Conservation (phyloP, 2,797 vertebrate species). For the Pipistrellus nathusii region DNA sequence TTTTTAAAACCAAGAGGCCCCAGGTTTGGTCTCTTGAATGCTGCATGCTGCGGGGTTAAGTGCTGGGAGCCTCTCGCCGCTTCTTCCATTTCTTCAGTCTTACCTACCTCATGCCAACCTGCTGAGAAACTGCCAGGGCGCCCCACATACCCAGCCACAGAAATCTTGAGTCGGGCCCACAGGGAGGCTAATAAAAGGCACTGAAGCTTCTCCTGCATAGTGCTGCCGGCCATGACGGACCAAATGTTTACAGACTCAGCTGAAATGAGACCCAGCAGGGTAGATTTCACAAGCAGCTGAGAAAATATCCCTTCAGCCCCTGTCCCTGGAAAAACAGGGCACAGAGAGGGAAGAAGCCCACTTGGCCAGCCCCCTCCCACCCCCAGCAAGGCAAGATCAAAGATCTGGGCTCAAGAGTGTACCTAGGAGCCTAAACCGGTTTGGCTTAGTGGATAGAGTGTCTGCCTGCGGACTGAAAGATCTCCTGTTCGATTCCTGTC, state of each 20-base stretch:
- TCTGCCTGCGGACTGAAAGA: no score
- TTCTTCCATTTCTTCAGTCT: not conserved
- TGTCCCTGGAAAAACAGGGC: not conserved
- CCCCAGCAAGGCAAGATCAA: not conserved
- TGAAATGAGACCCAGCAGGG: constrained; percentile 21
- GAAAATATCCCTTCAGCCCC: not conserved
- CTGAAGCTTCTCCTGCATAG: not conserved
- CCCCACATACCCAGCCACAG: not conserved
- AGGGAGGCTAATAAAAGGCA: not conserved
- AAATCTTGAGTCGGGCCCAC: rapidly evolving
- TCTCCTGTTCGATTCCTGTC: no score
- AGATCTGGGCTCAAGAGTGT: not conserved
- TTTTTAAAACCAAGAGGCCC: not conserved
- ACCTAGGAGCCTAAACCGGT: no score
- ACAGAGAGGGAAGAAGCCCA: not conserved
- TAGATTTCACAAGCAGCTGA: not conserved
- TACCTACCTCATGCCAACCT: not conserved
- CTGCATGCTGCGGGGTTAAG: not conserved
- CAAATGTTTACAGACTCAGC: not conserved
- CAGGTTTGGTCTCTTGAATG: not conserved
- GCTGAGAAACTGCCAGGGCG: not conserved
- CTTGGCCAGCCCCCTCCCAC: no score
- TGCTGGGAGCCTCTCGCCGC: not conserved
- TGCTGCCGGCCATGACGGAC: not conserved
- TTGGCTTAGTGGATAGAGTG: no score